phyloP scores from a whole-genome alignment of 2,888 invertebrate species.

The Prosopocoilus inquinatus region DNA sequence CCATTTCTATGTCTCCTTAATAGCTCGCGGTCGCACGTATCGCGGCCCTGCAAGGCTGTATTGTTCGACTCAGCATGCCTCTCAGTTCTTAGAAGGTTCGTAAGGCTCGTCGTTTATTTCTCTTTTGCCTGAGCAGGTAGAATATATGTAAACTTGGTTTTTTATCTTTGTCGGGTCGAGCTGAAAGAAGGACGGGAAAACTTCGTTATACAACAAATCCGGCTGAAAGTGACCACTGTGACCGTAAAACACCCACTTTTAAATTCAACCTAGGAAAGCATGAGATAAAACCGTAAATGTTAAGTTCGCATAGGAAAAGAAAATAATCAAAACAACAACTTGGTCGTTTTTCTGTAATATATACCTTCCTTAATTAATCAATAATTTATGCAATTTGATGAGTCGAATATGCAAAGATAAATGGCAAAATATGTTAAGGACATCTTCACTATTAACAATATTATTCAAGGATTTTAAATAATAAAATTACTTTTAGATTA shows the following conservation, averaged over 20 bases:
- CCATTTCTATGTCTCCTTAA: slow-evolving; percentile 19
- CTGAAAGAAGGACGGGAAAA: too few species aligned
- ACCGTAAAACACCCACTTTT: slow-evolving; percentile 15
- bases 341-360: too few species aligned
- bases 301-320: too few species aligned
- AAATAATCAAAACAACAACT: too few species aligned
- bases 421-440: too few species aligned
- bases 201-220: neutral
- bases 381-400: too few species aligned
- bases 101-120: slow-evolving; percentile 16
- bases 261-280: neutral
- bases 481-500: too few species aligned
- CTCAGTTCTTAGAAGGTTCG: slow-evolving; percentile 25
- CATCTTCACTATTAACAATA: too few species aligned
- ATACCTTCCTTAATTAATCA: too few species aligned
- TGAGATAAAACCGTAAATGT: too few species aligned
- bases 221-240: slow-evolving; percentile 4
- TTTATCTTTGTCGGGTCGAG: neutral
- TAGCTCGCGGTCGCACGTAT: slow-evolving; percentile 15
- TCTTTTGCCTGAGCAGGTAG: slow-evolving; percentile 16
- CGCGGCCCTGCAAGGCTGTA: slow-evolving; percentile 33
- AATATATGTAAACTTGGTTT: slow-evolving; percentile 7
- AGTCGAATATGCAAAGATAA: too few species aligned
- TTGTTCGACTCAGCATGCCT: slow-evolving; percentile 31
- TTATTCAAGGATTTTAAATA: too few species aligned